Base-by-base conservation (phyloP, 2,113 vertebrate genomes). In the Brachyistius frenatus region DNA sequence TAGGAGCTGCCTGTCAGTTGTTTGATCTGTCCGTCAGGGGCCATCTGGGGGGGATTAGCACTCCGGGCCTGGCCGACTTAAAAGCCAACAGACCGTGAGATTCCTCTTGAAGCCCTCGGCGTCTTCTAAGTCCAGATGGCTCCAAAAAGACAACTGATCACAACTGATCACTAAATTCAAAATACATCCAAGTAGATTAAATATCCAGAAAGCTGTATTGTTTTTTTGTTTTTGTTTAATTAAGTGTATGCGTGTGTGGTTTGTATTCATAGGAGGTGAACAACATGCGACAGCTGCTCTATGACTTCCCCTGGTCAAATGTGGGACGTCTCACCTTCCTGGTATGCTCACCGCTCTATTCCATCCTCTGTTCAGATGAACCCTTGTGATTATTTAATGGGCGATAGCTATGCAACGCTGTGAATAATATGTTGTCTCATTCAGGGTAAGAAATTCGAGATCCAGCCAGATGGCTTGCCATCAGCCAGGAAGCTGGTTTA, bases 381-480 rank as follows among this genome's bases (percentile, higher is more conserved):
- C 72, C 31, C 4, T 72, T 11, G 49, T 79, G 63, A 87, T 81
- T 81, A 80, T 85, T 84, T 86, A 84, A 67, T 54, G 70, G 15
- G 2, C 73, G 33, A 67, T 72, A 11, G 56, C 73, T 66, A 55
- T 37, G 70, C 44, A 23, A 47, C n/a, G 46, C 61, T 23, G 3
- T 31, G 4, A 66, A 37, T 67, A 73, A 70, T 60, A 49, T 65
- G 7, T 55, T 68, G 39, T 75, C 33, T 11, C 30, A 53, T 75
- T 44, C 89, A 98, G 97, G 96, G 97, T 4, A 96, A 97, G 79
- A 97, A 94, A 86, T 96, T 98, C 55, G 95, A 96, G 94, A 97
- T 98, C 91, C 95, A 96, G 85, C 97, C 95, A 7, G 96, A 97
- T 39, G 96, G 97, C 66, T 93, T 96, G 86, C 96, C 96, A 0